phyloP scores from a whole-genome alignment of 1,140 invertebrate genomes.

The Tetramorium parvispinum region DNA sequence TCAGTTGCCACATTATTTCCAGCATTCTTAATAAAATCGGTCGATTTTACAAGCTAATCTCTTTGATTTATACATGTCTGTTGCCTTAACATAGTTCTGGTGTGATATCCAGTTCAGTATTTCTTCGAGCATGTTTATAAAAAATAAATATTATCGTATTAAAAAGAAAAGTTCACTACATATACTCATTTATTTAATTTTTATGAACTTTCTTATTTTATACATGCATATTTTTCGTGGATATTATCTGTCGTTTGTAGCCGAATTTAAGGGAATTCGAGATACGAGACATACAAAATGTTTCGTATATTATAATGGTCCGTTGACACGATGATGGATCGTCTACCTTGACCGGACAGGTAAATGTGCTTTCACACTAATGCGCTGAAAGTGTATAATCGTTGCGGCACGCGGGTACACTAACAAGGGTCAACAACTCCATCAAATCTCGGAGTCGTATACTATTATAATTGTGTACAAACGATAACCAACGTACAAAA shows the following conservation, averaged over 20 bases:
- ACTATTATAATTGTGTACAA: conserved; percentile 14
- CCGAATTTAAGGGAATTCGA: conserved; percentile 12
- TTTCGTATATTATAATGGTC: conserved; percentile 72
- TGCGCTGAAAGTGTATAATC: conserved; percentile 73
- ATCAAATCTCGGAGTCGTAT: conserved; percentile 70
- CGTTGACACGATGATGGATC: conserved; percentile 85
- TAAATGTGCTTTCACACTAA: conserved; percentile 74
- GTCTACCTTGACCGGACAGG: conserved; percentile 75
- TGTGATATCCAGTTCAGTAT: neutral
- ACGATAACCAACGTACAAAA: neutral
- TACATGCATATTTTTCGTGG: neutral
- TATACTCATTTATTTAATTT: neutral
- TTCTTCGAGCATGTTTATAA: neutral
- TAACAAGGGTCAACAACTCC: conserved; percentile 74
- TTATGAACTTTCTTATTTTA: neutral
- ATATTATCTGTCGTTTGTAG: conserved; percentile 14
- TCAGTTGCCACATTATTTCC: neutral
- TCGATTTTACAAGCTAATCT: neutral
- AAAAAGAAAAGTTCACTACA: neutral
- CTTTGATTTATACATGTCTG: neutral
- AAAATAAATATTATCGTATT: neutral
- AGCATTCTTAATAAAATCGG: neutral
- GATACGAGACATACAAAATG: conserved; percentile 63
- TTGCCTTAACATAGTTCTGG: neutral
- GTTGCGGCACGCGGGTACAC: conserved; percentile 65